Evolutionary conservation across 2,113 vertebrate species (phyloP), one percentile per base, ranked within the genome.

Genomic region (Prinia subflava): DNA sequence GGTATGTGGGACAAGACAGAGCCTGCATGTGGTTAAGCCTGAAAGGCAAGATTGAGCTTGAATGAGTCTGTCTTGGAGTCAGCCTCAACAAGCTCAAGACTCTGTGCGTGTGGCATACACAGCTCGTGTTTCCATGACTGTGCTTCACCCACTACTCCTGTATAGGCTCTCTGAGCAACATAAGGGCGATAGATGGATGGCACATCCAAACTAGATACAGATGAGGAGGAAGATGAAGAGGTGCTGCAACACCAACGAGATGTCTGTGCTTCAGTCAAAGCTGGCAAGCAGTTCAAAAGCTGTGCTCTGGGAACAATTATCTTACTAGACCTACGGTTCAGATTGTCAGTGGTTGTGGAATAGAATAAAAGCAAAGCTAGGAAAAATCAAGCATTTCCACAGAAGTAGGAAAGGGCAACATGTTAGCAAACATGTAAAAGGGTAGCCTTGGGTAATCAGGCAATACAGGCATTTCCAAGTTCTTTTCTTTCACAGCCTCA

Each of bases 1-100:
- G 90, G 95, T 89, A 97, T 70, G 83, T 78, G 57, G 49, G 79
- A 90, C 98, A 98, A 97, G 98, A 97, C 70, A 90, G 88, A 92
- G 94, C 98, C 95, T 98, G 98, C 59, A 63, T 56, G 88, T 39
- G 33, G 22, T 83, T 85, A 79, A 97, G 94, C 81, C 91, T 25
- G 22, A 64, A 83, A 88, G 90, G 92, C 97, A 98, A 93, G 97
- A 97, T 76, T 67, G 69, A 96, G 95, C 96, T 84, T 94, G 97
- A 98, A 96, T 55, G 52, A 86, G 75, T 74, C 87, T 89, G 71
- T 89, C 94, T 83, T 95, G 79, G 89, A 84, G 78, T 87, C 89
- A 97, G 95, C 87, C 88, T 92, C 83, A 87, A 71, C 79, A 24
- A 37, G 57, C 87, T 79, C 49, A 93, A 95, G 94, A 49, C 57